phyloP scores from a whole-genome alignment of 2,113 vertebrate genomes.

The Mastomys natalensis region DNA sequence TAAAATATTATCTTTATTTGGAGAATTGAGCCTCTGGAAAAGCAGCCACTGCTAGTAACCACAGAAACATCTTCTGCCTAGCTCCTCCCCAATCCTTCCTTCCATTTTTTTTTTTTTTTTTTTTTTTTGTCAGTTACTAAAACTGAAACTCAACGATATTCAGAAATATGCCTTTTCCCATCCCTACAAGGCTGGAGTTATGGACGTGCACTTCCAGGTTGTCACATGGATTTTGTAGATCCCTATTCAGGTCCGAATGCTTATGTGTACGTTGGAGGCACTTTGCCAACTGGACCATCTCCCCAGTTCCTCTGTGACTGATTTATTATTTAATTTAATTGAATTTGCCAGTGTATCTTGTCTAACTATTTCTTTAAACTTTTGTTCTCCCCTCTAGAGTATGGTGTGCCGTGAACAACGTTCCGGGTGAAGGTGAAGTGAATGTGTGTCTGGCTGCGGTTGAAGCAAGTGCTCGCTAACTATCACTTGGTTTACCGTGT shows the following conservation, averaged over 20 bases:
- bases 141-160: neutral
- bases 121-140: neutral
- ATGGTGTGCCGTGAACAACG: neutral
- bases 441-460: neutral
- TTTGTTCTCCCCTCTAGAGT: neutral
- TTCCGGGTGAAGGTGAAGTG: neutral
- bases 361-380: neutral
- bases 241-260: neutral
- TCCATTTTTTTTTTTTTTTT: neutral
- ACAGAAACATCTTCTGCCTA: neutral
- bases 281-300: neutral
- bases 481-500: neutral
- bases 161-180: neutral
- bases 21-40: neutral
- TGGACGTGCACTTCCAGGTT: neutral
- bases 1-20: neutral
- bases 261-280: neutral
- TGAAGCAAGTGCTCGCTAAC: neutral
- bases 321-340: slow-evolving; percentile 5
- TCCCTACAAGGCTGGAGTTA: neutral
- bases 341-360: neutral
- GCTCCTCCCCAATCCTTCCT: neutral
- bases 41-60: neutral
- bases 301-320: neutral
- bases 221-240: neutral